These are phyloP conservation scores for Amyelois transitella DNA, from an alignment of 1,140 invertebrate species.

Conservation along the genomic window DNA sequence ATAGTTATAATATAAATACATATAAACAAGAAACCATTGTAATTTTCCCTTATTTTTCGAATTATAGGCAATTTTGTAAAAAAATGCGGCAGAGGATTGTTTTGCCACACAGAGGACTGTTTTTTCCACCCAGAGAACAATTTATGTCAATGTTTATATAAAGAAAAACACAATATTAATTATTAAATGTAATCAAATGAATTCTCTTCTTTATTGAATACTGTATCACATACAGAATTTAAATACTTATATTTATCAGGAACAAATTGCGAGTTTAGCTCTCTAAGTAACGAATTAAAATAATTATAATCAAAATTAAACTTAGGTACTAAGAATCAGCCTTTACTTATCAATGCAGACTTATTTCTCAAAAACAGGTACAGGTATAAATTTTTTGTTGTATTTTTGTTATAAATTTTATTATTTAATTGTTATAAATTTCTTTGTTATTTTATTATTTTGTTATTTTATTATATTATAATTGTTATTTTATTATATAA, in stretches of 20 bases:
- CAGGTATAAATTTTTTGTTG: no score
- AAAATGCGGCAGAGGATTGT: constrained; percentile 2
- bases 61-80: constrained; percentile 6
- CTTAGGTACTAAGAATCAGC: constrained; percentile 7
- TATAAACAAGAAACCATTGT: constrained; percentile 15
- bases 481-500: no score
- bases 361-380: constrained; percentile 17
- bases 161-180: neutral
- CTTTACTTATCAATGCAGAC: constrained; percentile 8
- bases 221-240: constrained; percentile 16
- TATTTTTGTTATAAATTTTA: no score
- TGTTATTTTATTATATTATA: no score
- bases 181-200: constrained; percentile 13
- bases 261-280: constrained; percentile 13
- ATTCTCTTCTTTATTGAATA: constrained; percentile 17
- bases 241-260: constrained; percentile 16
- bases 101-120: constrained; percentile 4
- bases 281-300: constrained; percentile 15
- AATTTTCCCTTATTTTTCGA: constrained; percentile 5
- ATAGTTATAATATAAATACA: constrained; percentile 15
- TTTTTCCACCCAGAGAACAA: neutral
- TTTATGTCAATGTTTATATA: neutral
- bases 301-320: constrained; percentile 6
- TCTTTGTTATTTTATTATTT: no score
- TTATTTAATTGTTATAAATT: no score